Base-by-base conservation (phyloP, 64 coral and sea anemone species). In the Hydrozoanthus tunicans region DNA sequence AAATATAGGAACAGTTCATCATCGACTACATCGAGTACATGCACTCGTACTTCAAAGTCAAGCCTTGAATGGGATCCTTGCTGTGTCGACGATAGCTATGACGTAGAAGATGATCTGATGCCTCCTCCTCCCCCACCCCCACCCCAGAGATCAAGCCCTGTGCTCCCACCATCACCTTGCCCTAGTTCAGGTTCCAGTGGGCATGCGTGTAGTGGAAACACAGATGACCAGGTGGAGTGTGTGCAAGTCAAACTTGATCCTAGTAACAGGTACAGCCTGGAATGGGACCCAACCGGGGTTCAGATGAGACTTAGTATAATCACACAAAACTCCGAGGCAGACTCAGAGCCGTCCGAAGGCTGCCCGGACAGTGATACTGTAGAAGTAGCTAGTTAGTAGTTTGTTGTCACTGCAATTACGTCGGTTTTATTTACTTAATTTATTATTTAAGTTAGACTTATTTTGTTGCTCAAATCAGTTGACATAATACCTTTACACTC, bases 221-320 rank as follows among this genome's bases (percentile, higher is more conserved):
- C 58, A 26, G 81, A 66, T 81, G 94, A 96, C 81, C 80, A 96
- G 6, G 89, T 91, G 43, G 93, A 94, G 70, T 94, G 93, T 55
- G 81, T 85, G 57, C 91, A 96, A 64, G 73, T 92, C 1, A 91
- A 88, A 85, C 72, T 89, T 5, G 92, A 97, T 59, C 95, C 77
- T 5, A 83, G 62, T 55, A 94, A 91, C 70, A 85, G 86, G 63
- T 96, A 96, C 83, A 99, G 97, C 89, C 80, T 99, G 15, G 97
- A 99, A 20, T 99, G 97, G 97, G 97, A 99, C 77, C 97, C 97
- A 14, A 99, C 97, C 6, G 89, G 94, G 9, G 97, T 99, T 23
- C 97, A 99, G 79, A 93, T 99, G 94, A 81, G 97, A 66, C 83
- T 92, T 14, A 99, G 97, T 58, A 88, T 99, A 24, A 81, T 96